Base-by-base conservation (phyloP, 1,140 invertebrate genomes). In the Euura saliciscinereae region DNA sequence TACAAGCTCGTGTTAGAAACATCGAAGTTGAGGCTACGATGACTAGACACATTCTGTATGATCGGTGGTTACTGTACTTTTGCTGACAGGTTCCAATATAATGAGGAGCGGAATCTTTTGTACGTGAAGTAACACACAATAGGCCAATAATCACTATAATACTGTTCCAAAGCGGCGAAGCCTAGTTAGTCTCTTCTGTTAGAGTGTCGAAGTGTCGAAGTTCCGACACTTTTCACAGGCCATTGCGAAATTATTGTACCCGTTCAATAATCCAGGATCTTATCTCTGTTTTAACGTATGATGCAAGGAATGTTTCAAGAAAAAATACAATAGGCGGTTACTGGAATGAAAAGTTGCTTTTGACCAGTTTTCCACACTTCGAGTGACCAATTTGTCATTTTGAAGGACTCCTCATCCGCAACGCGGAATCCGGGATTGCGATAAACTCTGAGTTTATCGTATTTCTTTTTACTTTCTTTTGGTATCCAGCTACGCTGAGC, bases 371-470 rank as follows among this genome's bases (percentile, higher is more conserved):
- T 28, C 28, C 28, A 28, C 28, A 1, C 28, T 28, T 28, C 1
- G 28, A 28, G 28, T 28, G 28, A 28, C 28, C 0, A 28, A 28
- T 28, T 28, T 28, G 0, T 28, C 28, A 28, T 28, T 28, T 28
- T 28, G 28, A 28, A 28, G 28, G 28, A 28, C 28, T 28, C 28
- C 28, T 28, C 28, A 28, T 28, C 28, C 28, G 28, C 28, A 28
- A 44, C 44, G 64, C 65, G 44, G 44, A n/a, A 64, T 70, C 65
- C 43, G 43, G 45, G 6, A 4, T 70, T 51, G 45, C 64, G 28
- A 70, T 70, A 28, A 28, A 45, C 28, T 70, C 46, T 70, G 11
- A 64, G 69, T 64, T 42, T 28, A 51, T 64, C 65, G 45, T 51
- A 46, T 51, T 70, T 51, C 6, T 66, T 66, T 13, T 66, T 66